Evolutionary conservation across 1,140 invertebrate genomes (phyloP).

Genomic region (Druon quercuslanigerum): DNA sequence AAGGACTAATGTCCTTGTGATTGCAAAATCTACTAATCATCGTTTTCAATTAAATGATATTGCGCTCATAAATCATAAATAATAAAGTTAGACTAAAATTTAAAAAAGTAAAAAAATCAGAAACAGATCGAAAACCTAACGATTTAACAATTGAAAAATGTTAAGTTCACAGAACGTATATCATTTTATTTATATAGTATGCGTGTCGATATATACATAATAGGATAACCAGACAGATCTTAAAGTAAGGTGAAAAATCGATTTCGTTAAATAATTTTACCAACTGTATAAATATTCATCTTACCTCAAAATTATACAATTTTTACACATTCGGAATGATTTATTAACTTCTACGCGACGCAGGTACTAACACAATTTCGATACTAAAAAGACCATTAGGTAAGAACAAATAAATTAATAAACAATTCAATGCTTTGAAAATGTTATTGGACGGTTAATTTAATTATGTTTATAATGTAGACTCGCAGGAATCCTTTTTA

Average conservation of each 20-base stretch:
- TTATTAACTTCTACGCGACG: background rate
- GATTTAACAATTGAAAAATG: background rate
- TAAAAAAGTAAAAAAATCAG: too few relatives aligned
- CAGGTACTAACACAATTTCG: conserved; percentile 9
- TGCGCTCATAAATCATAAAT: too few relatives aligned
- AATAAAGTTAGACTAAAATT: too few relatives aligned
- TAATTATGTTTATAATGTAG: background rate
- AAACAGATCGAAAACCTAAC: too few relatives aligned
- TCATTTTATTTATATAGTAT: background rate
- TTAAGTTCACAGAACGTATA: background rate
- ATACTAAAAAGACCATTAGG: background rate
- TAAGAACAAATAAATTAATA: background rate
- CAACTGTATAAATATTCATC: background rate
- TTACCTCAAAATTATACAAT: background rate
- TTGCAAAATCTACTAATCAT: too few relatives aligned
- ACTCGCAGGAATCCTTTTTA: background rate
- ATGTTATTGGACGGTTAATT: conserved; percentile 23
- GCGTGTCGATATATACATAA: conserved; percentile 1
- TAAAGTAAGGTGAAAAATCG: background rate
- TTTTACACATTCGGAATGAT: conserved; percentile 20
- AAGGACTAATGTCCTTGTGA: too few relatives aligned
- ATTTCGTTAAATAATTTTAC: too few relatives aligned
- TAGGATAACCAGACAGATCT: conserved; percentile 11
- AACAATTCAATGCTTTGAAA: background rate
- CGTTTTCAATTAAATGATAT: too few relatives aligned